A percentile compares a stretch with the other conserved stretches of the same genome.
phyloP scores from a whole-genome alignment of 1,140 invertebrate species.

The Hermatobates lingyangjiaoensis region DNA sequence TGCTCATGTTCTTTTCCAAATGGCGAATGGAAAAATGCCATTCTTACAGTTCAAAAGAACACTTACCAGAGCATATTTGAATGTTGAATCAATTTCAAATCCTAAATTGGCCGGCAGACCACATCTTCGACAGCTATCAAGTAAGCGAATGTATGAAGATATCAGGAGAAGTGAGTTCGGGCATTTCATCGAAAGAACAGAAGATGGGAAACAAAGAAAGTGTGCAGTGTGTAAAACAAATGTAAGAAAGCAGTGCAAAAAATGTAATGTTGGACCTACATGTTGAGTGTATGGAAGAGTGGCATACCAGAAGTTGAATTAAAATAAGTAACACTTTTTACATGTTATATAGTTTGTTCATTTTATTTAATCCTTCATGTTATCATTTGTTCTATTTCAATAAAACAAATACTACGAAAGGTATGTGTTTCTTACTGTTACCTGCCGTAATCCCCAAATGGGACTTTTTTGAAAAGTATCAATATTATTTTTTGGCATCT shows the following conservation, averaged over 20 bases:
- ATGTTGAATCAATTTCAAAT: conserved; percentile 11
- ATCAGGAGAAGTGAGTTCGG: conserved; percentile 10
- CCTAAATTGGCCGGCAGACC: conserved; percentile 10
- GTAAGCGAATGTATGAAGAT: conserved; percentile 6
- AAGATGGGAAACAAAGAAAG: conserved; percentile 15
- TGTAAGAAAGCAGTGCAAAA: conserved; percentile 13
- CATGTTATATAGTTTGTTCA: too few relatives aligned
- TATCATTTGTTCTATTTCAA: too few relatives aligned
- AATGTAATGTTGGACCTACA: conserved; percentile 5
- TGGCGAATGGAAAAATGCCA: conserved; percentile 12
- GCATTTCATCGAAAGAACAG: conserved; percentile 12
- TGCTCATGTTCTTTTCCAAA: conserved; percentile 12
- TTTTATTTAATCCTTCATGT: too few relatives aligned
- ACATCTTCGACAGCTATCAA: conserved; percentile 6
- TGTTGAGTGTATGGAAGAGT: conserved; percentile 1
- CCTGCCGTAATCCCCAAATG: too few relatives aligned
- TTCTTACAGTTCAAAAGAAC: conserved; percentile 13
- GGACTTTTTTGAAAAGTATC: too few relatives aligned
- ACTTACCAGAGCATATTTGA: conserved; percentile 12
- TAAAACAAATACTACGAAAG: too few relatives aligned
- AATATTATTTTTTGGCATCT: too few relatives aligned
- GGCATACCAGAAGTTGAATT: conserved; percentile 1
- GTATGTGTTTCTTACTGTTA: too few relatives aligned
- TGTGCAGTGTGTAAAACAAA: conserved; percentile 17
- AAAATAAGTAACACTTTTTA: too few relatives aligned